Base-by-base conservation (phyloP, 2,888 invertebrate genomes). In the Agrilus biguttatus region DNA sequence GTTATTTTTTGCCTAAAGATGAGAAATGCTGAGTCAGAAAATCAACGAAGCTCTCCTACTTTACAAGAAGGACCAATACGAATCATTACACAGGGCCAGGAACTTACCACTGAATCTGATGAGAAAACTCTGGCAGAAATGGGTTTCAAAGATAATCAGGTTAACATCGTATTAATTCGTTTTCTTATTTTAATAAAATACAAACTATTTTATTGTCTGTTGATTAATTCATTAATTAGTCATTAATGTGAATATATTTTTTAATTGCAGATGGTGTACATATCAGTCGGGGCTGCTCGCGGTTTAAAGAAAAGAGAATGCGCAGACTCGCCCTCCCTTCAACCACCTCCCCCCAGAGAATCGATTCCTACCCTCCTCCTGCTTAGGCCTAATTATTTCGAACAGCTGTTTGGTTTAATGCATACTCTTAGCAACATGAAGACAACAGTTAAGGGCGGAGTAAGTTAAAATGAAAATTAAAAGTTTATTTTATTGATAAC, bases 81-180 rank as follows among this genome's bases (percentile, higher is more conserved):
- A 37, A 90, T 93, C 74, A 92, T 93, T 50, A 92, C 91, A 0
- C 85, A 87, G 59, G 93, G 93, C 0, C 92, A 93, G 63, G 95
- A 95, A 61, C 68, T 95, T 7, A 88, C 88, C 0, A 83, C 87
- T 4, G 93, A 95, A 55, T 86, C 86, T 54, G 93, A 95, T 61
- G 93, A 93, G 60, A 83, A 92, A 53, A 86, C 86, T 2, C 68
- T 93, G 2, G 82, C 80, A 34, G 93, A 93, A 62, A 84, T 91
- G 73, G 90, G 91, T 17, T 90, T 93, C 60, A 95, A 93, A 62
- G 93, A 95, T 62, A 83, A 86, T 60, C 93, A 91, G 75, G 83
- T 82, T 54, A 43, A 44, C 36, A 41, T 2, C 13, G 33, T 23
- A 28, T 28, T 28, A 44, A 40, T 36, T 23, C 2, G 14, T 32